phyloP scores from a whole-genome alignment of 2,113 vertebrate species.

The Ahaetulla prasina region DNA sequence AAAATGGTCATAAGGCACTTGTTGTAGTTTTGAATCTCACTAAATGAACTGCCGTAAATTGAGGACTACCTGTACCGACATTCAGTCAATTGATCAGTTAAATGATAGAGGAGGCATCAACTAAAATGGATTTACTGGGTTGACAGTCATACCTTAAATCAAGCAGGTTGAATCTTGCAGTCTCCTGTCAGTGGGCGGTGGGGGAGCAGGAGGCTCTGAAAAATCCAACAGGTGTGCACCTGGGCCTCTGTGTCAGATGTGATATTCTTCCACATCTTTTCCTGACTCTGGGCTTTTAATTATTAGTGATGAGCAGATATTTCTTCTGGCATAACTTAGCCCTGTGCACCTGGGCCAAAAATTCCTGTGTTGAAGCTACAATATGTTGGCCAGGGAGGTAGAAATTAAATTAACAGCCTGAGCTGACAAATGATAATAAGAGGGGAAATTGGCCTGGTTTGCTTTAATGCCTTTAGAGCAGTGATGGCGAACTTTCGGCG shows the following conservation, averaged over 20 bases:
- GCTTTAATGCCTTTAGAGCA: neutral
- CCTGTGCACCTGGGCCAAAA: neutral
- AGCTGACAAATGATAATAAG: neutral
- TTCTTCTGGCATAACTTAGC: neutral
- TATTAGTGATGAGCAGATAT: slow-evolving; percentile 8
- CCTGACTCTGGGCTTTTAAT: slow-evolving; percentile 5
- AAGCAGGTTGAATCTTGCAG: slow-evolving; percentile 8
- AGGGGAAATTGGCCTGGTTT: neutral
- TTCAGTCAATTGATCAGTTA: neutral
- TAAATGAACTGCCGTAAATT: too few species aligned
- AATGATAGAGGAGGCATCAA: neutral
- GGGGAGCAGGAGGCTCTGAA: neutral
- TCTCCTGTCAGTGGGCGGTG: neutral
- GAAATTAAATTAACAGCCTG: neutral
- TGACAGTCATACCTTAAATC: neutral
- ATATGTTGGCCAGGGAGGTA: neutral
- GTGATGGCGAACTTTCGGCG: too few species aligned
- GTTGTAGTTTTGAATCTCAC: too few species aligned
- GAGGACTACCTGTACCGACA: neutral
- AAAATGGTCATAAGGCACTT: too few species aligned
- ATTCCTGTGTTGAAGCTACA: neutral
- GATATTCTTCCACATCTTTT: slow-evolving; percentile 15
- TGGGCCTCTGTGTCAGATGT: slow-evolving; percentile 9
- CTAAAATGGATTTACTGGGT: neutral
- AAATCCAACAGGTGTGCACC: neutral